phyloP scores from a whole-genome alignment of 1,140 invertebrate genomes.

The Acromyrmex heyeri region DNA sequence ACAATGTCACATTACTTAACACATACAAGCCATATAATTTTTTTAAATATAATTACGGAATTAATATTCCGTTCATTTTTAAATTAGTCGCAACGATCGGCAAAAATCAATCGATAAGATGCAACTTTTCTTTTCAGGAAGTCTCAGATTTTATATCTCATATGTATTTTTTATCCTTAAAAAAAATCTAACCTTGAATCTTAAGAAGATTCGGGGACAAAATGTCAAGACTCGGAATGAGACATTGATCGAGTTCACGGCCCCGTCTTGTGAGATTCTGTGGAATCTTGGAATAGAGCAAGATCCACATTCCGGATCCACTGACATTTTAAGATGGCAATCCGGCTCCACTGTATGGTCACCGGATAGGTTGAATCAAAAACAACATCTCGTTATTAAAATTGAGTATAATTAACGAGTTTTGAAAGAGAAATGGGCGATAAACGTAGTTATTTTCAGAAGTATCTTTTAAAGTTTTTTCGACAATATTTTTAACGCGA shows the following conservation, averaged over 20 bases:
- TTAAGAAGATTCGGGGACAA: slow-evolving; percentile 28
- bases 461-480: slow-evolving; percentile 2
- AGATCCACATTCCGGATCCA: background rate
- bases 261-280: slow-evolving; percentile 6
- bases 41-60: background rate
- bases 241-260: slow-evolving; percentile 27
- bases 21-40: background rate
- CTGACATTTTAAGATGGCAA: background rate
- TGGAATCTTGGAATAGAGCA: background rate
- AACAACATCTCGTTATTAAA: background rate
- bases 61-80: slow-evolving; percentile 29
- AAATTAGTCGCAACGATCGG: background rate
- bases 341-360: background rate
- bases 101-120: background rate
- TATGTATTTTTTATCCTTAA: background rate
- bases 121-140: background rate
- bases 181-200: slow-evolving; percentile 65
- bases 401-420: background rate
- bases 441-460: background rate
- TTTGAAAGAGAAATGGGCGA: slow-evolving; percentile 6
- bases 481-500: background rate
- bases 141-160: background rate
- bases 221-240: slow-evolving; percentile 53
- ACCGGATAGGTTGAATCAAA: background rate
- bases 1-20: background rate